Evolutionary conservation across 2,797 vertebrate genomes (phyloP).

Genomic region (Lophura swinhoii): DNA sequence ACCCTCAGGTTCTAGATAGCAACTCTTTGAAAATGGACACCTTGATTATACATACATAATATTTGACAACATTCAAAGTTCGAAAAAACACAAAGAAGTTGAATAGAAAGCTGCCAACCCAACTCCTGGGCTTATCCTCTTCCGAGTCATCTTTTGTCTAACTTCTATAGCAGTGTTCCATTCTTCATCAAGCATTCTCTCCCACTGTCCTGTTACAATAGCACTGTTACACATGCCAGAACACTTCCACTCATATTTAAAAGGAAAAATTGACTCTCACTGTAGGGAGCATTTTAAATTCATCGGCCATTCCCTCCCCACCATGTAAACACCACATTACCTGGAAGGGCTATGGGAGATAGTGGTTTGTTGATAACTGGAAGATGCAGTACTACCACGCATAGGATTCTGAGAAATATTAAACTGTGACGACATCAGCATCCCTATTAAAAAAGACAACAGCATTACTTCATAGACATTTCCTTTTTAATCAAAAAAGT

Average conservation of each 20-base stretch:
- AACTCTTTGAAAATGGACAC: neutral
- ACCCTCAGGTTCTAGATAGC: neutral
- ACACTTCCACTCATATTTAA: neutral
- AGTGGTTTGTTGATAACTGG: slow-evolving; percentile 95
- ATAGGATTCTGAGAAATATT: slow-evolving; percentile 97
- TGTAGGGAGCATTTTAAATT: neutral
- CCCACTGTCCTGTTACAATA: neutral
- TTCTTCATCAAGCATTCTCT: neutral
- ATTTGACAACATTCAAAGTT: neutral
- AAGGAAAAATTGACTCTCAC: neutral
- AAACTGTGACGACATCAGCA: slow-evolving; percentile 92
- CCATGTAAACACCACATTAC: slow-evolving; percentile 76
- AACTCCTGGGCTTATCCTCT: neutral
- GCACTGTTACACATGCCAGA: neutral
- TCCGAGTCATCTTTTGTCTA: neutral
- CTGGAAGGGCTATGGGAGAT: slow-evolving; percentile 95
- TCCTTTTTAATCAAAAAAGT: neutral
- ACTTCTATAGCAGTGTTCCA: neutral
- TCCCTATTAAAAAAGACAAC: slow-evolving; percentile 79
- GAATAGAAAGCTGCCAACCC: accelerated
- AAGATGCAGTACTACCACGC: slow-evolving; percentile 94
- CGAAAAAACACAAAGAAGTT: neutral
- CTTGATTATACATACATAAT: neutral
- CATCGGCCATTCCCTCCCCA: neutral
- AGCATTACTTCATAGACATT: neutral